A percentile compares a stretch with the other conserved stretches of the same genome.
phyloP scores from a whole-genome alignment of 2,888 invertebrate genomes.

The Troides aeacus region DNA sequence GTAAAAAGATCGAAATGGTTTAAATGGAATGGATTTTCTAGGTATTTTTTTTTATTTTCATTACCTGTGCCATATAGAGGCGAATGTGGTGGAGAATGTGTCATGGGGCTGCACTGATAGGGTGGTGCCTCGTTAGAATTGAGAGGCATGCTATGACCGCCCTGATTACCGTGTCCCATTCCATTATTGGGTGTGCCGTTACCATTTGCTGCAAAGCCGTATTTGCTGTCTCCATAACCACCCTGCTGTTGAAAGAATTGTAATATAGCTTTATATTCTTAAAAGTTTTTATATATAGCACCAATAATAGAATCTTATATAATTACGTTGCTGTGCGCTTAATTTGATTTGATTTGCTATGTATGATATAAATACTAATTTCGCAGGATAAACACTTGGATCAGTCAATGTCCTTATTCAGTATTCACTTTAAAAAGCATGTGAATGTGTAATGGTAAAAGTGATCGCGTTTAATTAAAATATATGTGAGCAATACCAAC shows the following conservation, averaged over 20 bases:
- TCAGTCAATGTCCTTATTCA: background rate
- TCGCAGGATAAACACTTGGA: slow-evolving; percentile 8
- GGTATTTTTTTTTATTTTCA: slow-evolving; percentile 4
- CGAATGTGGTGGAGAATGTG: slow-evolving; percentile 73
- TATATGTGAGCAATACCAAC: slow-evolving; percentile 69
- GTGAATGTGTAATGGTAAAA: slow-evolving; percentile 9
- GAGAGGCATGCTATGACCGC: slow-evolving; percentile 47
- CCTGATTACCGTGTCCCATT: slow-evolving; percentile 50
- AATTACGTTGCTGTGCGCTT: background rate
- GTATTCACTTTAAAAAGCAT: slow-evolving; percentile 11
- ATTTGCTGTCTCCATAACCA: slow-evolving; percentile 82
- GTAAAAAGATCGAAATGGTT: background rate
- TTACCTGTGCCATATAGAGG: slow-evolving; percentile 79
- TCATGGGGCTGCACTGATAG: slow-evolving; percentile 64
- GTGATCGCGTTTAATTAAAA: background rate
- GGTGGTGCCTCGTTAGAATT: slow-evolving; percentile 62
- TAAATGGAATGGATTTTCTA: background rate
- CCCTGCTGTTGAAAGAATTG: slow-evolving; percentile 57
- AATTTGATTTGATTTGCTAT: background rate
- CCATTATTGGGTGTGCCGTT: slow-evolving; percentile 54
- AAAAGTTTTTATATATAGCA: background rate
- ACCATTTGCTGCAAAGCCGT: slow-evolving; percentile 79
- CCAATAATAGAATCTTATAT: too few relatives aligned
- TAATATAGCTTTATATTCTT: background rate
- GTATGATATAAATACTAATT: slow-evolving; percentile 1